Evolutionary conservation across 2,888 invertebrate genomes (phyloP).

Genomic region (Acronicta alni): DNA sequence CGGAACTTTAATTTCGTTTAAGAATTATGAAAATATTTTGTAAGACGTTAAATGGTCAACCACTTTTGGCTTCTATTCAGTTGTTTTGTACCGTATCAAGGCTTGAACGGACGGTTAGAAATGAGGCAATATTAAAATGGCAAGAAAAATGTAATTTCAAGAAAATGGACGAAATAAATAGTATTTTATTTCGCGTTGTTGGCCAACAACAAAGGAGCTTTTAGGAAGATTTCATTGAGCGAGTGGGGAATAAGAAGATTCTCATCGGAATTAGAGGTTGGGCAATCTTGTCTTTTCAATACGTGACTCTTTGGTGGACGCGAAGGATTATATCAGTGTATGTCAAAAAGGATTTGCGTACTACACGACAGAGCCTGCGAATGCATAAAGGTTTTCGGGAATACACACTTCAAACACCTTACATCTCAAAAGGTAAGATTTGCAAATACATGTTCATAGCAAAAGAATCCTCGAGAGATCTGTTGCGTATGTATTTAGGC

Average conservation of each 20-base stretch:
- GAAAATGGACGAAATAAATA: conserved; percentile 63
- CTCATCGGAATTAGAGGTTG: conserved; percentile 71
- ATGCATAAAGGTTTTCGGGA: conserved; percentile 53
- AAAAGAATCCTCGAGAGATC: conserved; percentile 40
- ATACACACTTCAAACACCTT: conserved; percentile 43
- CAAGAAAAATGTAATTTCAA: conserved; percentile 66
- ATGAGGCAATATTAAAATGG: conserved; percentile 65
- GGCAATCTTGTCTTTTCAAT: conserved; percentile 72
- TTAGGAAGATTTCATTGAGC: conserved; percentile 72
- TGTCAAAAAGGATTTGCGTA: conserved; percentile 72
- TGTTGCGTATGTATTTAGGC: conserved; percentile 53
- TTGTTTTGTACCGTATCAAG: conserved; percentile 58
- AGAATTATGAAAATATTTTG: conserved; percentile 56
- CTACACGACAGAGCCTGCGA: conserved; percentile 61
- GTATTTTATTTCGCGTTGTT: conserved; percentile 67
- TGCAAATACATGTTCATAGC: conserved; percentile 58
- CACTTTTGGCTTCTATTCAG: conserved; percentile 59
- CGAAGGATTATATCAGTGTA: conserved; percentile 69
- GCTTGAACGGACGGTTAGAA: conserved; percentile 52
- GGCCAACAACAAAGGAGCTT: conserved; percentile 73
- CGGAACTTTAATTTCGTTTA: conserved; percentile 42
- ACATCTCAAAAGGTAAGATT: conserved; percentile 53
- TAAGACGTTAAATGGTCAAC: conserved; percentile 52
- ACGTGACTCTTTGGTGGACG: conserved; percentile 73
- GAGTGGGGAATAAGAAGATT: conserved; percentile 69